A percentile compares a stretch with the other conserved stretches of the same genome.
These are phyloP conservation scores for Gymnocypris eckloni DNA, from an alignment of 2,797 vertebrate species.

Conservation along the genomic window DNA sequence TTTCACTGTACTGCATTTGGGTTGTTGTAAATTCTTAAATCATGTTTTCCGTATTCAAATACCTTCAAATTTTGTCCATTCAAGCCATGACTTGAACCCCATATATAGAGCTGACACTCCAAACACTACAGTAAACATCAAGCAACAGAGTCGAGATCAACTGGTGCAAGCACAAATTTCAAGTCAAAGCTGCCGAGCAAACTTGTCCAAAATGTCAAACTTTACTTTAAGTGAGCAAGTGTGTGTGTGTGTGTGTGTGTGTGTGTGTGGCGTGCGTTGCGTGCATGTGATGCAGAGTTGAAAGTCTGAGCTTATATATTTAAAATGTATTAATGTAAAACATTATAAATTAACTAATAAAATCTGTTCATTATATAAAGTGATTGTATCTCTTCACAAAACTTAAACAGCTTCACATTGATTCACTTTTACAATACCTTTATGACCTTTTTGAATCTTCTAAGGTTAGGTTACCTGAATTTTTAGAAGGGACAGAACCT, in stretches of 20 bases:
- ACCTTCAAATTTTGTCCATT: not conserved
- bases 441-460: not conserved
- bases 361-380: not conserved
- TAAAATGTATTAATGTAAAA: not conserved
- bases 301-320: not conserved
- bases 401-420: not conserved
- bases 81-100: slow-evolving; percentile 24
- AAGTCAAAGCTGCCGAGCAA: slow-evolving; percentile 6
- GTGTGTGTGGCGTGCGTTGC: too few species aligned
- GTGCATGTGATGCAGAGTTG: not conserved
- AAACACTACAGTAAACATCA: slow-evolving; percentile 54
- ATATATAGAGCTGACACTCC: slow-evolving; percentile 45
- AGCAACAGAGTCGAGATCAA: slow-evolving; percentile 34
- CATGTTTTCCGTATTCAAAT: not conserved
- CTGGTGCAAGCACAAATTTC: slow-evolving; percentile 17
- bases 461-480: not conserved
- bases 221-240: slow-evolving; percentile 37
- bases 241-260: not conserved
- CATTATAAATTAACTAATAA: not conserved
- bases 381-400: not conserved
- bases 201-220: slow-evolving; percentile 33
- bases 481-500: not conserved
- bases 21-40: not conserved
- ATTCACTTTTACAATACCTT: not conserved
- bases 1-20: not conserved